Base-by-base conservation (phyloP, 2,888 invertebrate genomes). In the Andricus curvator region DNA sequence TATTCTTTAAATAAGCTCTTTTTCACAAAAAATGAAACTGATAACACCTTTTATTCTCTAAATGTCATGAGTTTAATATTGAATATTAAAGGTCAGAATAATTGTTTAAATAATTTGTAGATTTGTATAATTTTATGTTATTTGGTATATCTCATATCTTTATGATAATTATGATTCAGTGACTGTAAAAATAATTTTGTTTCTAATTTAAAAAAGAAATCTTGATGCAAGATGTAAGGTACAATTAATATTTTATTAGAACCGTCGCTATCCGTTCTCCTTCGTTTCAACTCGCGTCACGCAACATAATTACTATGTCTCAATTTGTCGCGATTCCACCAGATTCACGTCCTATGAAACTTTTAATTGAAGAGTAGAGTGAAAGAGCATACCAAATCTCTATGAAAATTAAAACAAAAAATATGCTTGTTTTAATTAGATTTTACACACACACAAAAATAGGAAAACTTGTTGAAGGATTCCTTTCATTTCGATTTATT, bases 201-300 rank as follows among this genome's bases (percentile, higher is more conserved):
- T 56, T 48, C 17, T 11, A 22, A 22, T 60, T 60, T 9, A 9
- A 60, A 60, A 60, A 11, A n/a, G 11, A 60, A 11, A 9, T 56
- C 56, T 60, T 4, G 56, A 60, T 60, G n/a, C 56, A 60, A 60
- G n/a, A 60, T 60, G 56, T 22, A 80, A 80, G 83, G 83, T 78
- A 77, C 82, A 82, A 82, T 84, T 84, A 84, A 82, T 82, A 83
- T 82, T 83, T 81, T 83, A 83, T 84, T 82, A 84, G 81, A 78
- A 80, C 79, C 76, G 82, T 82, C 82, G 78, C 80, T 78, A 80
- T 81, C 79, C 80, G 78, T 81, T 79, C 78, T 81, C 81, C 82
- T 82, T 82, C 84, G 83, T 85, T 84, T 83, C 82, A 84, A 82
- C 81, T 77, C 81, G n/a, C 79, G 85, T 85, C 85, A 85, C 86